Base-by-base conservation (phyloP, 1,140 invertebrate species). In the Drosophila truncata region DNA sequence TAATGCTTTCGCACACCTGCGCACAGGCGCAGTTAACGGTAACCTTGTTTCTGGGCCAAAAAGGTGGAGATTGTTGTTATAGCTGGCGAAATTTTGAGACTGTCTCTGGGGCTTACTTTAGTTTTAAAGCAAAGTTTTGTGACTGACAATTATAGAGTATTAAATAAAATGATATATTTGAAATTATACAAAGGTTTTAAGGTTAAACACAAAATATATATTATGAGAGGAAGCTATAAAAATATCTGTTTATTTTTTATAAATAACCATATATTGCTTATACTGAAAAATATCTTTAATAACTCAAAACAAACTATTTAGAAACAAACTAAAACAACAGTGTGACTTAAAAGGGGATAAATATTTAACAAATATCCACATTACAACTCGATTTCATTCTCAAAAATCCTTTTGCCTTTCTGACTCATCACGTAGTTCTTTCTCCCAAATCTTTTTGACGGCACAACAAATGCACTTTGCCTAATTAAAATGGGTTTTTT, bases 1-100 rank as follows among this genome's bases (percentile, higher is more conserved):
- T 88, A 90, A 88, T 90, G 85, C 85, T 77, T 90, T 85, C 78
- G 85, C 82, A 90, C 85, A 90, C 85, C 85, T 90, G 85, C 85
- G 83, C 81, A 84, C 80, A 69, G 58, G 66, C 62, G 65, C 69
- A 47, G 31, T 47, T 75, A 88, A 90, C 80, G 77, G 84, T 88
- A 90, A 79, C 84, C 84, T 84, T 87, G 80, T 88, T 88, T 88
- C 75, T 88, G 80, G 80, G 83, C 82, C 80, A 82, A 74, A 81
- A 86, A 66, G 64, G 64, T 74, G 54, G 73, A 77, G 63, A 69
- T 74, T 80, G 81, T 75, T 55, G 33, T 37, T 37, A 10, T n/a
- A 23, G 58, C 57, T 84, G 81, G 77, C 82, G 71, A 83, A 83
- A 83, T 83, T 74, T 66, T 46, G 39, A 13, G 47, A 39, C 65